Evolutionary conservation across 2,888 invertebrate genomes (phyloP).

Genomic region (Phortica magna): DNA sequence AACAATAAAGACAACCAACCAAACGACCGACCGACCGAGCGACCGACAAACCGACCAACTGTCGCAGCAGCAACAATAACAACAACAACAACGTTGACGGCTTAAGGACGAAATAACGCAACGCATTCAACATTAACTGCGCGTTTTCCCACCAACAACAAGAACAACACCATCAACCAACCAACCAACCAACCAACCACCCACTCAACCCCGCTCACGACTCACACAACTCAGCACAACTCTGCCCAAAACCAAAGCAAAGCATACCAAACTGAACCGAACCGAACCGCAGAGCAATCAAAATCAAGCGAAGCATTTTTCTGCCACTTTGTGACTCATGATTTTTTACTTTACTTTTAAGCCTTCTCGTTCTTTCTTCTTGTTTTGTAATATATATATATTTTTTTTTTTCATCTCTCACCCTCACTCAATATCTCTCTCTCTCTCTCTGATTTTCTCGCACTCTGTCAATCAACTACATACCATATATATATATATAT

Average conservation of each 20-base stretch:
- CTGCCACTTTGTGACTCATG: slow-evolving; percentile 7
- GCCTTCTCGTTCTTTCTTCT: not conserved
- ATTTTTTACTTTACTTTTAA: slow-evolving; percentile 17
- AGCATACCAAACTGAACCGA: not conserved
- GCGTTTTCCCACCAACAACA: too few species aligned
- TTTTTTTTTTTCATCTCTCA: too few species aligned
- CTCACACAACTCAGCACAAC: not conserved
- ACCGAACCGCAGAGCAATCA: slow-evolving; percentile 15
- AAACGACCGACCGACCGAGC: too few species aligned
- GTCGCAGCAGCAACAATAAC: too few species aligned
- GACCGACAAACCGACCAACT: too few species aligned
- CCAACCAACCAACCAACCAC: too few species aligned
- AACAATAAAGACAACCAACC: not conserved
- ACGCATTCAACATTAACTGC: not conserved
- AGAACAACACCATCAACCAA: too few species aligned
- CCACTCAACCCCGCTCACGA: not conserved
- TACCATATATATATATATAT: not conserved
- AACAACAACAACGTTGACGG: too few species aligned
- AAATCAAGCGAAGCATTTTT: not conserved
- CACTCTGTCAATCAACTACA: not conserved
- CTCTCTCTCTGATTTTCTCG: not conserved
- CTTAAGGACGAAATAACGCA: not conserved
- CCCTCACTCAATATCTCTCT: too few species aligned
- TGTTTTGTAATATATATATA: too few species aligned
- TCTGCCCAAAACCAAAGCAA: not conserved